These are phyloP conservation scores for Onychorhynchus coronatus DNA, from an alignment of 2,113 vertebrate species.

Conservation along the genomic window DNA sequence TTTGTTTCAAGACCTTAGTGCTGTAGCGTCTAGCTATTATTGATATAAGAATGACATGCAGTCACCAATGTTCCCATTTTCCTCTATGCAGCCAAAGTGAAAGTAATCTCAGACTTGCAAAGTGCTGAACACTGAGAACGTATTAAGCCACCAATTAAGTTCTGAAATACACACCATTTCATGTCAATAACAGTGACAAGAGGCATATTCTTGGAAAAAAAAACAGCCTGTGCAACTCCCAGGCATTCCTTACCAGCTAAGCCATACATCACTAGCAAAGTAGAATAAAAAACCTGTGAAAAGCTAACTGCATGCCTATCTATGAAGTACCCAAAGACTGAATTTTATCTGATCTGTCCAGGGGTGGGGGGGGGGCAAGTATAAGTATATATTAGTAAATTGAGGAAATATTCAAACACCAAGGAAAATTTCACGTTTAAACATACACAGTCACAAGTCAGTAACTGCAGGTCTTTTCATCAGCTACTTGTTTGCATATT, in stretches of 20 bases:
- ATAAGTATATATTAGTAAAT: neutral
- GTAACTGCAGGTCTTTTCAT: neutral
- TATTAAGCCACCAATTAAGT: slow-evolving; percentile 14
- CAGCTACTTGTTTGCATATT: neutral
- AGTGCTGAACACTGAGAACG: neutral
- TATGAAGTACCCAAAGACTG: neutral
- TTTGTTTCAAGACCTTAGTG: neutral
- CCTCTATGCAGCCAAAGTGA: neutral
- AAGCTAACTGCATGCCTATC: neutral
- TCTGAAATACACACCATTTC: neutral
- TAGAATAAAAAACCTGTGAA: neutral
- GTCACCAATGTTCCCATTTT: neutral
- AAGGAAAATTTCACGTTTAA: neutral
- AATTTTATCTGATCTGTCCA: neutral
- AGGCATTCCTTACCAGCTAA: neutral
- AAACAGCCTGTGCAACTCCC: neutral
- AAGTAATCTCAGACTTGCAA: neutral
- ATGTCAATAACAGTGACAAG: neutral
- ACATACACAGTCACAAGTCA: neutral
- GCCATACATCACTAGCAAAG: neutral
- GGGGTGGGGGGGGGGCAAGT: accelerated
- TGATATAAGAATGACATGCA: neutral
- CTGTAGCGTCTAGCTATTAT: neutral
- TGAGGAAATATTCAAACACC: neutral
- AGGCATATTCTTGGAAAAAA: neutral